These are phyloP conservation scores for Pelmatolapia mariae DNA, from an alignment of 2,113 vertebrate species.

Conservation along the genomic window DNA sequence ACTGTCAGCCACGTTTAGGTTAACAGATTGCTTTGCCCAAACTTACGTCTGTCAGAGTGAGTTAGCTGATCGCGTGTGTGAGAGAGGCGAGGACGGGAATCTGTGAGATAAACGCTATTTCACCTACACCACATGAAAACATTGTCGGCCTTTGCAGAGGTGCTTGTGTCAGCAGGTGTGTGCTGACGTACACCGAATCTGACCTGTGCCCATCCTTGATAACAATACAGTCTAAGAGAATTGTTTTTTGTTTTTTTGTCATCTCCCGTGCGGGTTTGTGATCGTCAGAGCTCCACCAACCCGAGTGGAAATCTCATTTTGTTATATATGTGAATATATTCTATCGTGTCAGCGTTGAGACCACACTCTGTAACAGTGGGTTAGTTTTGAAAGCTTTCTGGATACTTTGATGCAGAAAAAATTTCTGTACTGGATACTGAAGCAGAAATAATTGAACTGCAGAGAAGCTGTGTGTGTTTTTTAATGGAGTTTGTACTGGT, in stretches of 20 bases:
- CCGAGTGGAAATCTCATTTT: neutral
- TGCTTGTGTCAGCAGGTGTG: neutral
- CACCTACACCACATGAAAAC: neutral
- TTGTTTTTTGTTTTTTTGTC: neutral
- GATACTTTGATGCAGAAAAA: neutral
- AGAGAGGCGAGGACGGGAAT: neutral
- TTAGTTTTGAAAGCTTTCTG: fast-evolving
- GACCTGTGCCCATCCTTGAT: neutral
- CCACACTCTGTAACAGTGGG: neutral
- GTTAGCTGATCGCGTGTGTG: neutral
- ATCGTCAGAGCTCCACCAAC: neutral
- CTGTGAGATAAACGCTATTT: neutral
- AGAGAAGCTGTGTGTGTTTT: neutral
- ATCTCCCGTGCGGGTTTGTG: neutral
- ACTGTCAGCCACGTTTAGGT: constrained; percentile 43
- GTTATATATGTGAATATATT: neutral
- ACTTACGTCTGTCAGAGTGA: constrained; percentile 35
- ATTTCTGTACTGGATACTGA: neutral
- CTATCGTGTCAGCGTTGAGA: neutral
- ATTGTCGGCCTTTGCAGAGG: neutral
- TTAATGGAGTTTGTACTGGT: neutral
- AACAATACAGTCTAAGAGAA: constrained; percentile 1
- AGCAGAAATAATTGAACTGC: neutral
- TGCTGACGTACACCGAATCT: neutral
- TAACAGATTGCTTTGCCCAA: constrained; percentile 45